Evolutionary conservation across 2,888 invertebrate genomes (phyloP).

Genomic region (Metopia argyrocephala): DNA sequence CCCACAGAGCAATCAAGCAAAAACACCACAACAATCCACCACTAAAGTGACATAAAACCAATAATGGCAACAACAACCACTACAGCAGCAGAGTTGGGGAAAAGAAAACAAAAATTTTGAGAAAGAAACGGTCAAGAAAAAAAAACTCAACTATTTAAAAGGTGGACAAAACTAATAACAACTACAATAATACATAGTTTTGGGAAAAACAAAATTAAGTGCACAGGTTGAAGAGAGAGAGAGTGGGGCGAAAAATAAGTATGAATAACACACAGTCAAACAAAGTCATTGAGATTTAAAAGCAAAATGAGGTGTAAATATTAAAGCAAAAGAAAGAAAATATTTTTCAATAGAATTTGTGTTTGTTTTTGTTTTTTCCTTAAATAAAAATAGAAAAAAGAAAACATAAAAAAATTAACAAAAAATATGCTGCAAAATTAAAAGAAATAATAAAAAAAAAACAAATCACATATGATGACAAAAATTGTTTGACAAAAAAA

Average conservation of each 20-base stretch:
- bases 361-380: conserved; percentile 36
- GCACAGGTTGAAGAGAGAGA: background rate
- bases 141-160: too few species aligned
- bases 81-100: background rate
- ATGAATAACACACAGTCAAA: background rate
- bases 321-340: conserved; percentile 68
- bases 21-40: too few species aligned
- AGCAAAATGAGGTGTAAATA: conserved; percentile 46
- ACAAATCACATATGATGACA: background rate
- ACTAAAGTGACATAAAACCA: too few species aligned
- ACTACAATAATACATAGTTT: too few species aligned
- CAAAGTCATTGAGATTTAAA: background rate
- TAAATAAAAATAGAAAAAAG: conserved; percentile 56
- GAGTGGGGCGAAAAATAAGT: background rate
- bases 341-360: conserved; percentile 68
- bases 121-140: background rate
- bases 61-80: conserved; percentile 8
- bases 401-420: background rate
- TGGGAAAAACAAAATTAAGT: too few species aligned
- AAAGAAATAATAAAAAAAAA: background rate
- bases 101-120: background rate
- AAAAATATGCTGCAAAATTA: conserved; percentile 21
- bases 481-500: conserved; percentile 5
- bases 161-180: too few species aligned
- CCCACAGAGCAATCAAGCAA: too few species aligned